Conservation (phyloP, 2,113 vertebrate species). For the Petaurus breviceps region DNA sequence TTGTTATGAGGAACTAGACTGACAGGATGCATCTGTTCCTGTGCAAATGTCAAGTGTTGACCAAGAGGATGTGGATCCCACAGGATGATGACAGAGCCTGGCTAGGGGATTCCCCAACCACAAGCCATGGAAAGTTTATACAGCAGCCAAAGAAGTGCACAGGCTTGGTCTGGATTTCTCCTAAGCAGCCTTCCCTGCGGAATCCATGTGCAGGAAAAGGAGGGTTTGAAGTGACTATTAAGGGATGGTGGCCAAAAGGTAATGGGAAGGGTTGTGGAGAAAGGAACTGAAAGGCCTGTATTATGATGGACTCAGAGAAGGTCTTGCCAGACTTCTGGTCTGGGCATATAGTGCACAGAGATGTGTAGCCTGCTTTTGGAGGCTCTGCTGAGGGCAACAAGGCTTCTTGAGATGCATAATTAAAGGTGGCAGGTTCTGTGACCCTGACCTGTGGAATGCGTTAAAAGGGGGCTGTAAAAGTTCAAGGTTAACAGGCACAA, state of each 20-base stretch:
- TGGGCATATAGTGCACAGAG: not conserved
- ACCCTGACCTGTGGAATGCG: not conserved
- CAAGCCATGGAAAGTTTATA: not conserved
- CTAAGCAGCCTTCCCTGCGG: not conserved
- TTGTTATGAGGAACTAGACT: not conserved
- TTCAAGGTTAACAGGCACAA: not conserved
- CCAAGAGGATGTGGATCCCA: not conserved
- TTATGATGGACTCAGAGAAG: not conserved
- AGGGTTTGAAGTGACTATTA: not conserved
- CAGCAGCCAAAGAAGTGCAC: not conserved
- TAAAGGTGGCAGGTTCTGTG: not conserved
- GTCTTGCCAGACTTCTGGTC: not conserved
- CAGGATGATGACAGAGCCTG: not conserved
- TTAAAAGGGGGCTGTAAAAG: not conserved
- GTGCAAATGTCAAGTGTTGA: not conserved
- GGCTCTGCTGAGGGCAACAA: not conserved
- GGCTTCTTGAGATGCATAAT: not conserved
- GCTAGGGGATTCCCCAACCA: not conserved
- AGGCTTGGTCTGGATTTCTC: not conserved
- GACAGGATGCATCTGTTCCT: not conserved
- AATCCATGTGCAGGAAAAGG: not conserved
- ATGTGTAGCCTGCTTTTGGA: not conserved
- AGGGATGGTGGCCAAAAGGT: not conserved
- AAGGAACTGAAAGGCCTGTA: not conserved
- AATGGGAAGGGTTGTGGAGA: not conserved